Evolutionary conservation across 2,797 vertebrate species (phyloP), one percentile per base, ranked within the genome.

Genomic region (Aeoliscus strigatus): DNA sequence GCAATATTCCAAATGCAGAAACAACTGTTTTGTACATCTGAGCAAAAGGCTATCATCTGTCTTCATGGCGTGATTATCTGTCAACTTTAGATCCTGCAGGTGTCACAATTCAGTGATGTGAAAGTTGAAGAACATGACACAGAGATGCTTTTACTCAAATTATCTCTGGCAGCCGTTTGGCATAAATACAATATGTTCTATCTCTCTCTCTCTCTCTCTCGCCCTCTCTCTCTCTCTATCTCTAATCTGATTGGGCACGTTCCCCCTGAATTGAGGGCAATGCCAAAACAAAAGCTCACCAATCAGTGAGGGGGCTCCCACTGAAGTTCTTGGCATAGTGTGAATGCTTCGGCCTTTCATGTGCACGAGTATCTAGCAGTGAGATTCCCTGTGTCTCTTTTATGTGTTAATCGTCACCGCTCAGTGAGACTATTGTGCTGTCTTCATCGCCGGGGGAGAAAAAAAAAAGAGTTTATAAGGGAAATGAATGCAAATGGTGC

Each of bases 371-470:
- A 81, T 83, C 81, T 79, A 59, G 77, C 71, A 54, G 81, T 51
- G 73, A 80, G 81, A 80, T 82, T 84, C 83, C 75, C 79, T 41
- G 68, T 83, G 73, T 73, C 51, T 75, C 82, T 85, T 84, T 86
- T 88, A 82, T 83, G 79, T 81, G 73, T 80, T 86, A 83, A 86
- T 88, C 82, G 75, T 76, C 62, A 66, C 62, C 74, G 75, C 80
- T 86, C 82, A 75, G 78, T 68, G 65, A 83, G 75, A 79, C 80
- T 67, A 81, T 83, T 87, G 81, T 84, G 79, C 76, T 60, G 66
- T 71, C 77, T 69, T 66, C 72, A 60, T 77, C 58, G 67, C 75
- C 72, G 67, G 81, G 73, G 79, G 77, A 70, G 74, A 58, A 37
- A 32, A 45, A 37, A 16, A 50, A 37, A 27, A 12, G 40, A 47